Evolutionary conservation across 2,888 invertebrate species (phyloP), one percentile per base, ranked within the genome.

Genomic region (Morinoia aosen): DNA sequence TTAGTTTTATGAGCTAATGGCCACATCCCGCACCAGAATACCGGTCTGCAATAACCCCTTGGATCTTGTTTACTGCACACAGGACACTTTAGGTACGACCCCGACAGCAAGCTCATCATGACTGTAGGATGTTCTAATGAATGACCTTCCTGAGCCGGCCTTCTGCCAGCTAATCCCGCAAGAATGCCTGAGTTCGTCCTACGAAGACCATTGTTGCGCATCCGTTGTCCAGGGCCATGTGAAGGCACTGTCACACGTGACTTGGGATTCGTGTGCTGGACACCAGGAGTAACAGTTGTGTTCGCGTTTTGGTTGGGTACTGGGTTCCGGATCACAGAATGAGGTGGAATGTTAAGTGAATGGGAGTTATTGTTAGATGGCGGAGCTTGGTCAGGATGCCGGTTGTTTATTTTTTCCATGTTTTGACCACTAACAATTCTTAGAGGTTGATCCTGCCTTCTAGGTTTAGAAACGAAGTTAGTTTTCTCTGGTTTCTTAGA

Each of bases 401-500:
- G 16, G 19, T 76, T 33, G 76, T 76, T 76, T 16, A 76, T 33
- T 16, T 76, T 76, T 76, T 76, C 76, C 25, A 76, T 2, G 33
- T 76, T 76, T 76, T 76, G 76, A 76, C 33, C 33, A 76, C 25
- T 16, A 76, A 76, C 33, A 25, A 76, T 76, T 33, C 76, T 76
- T 76, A 1, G 19, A 33, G 76, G 76, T 76, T 76, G 76, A 10
- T 76, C 76, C 8, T 76, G 76, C 33, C 76, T 76, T 25, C 33
- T 33, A 76, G 76, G 25, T 76, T 76, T 76, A 33, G 90, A 48
- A 39, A 90, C 40, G 1, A 90, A 40, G 90, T 90, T 90, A 48
- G 90, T 90, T 90, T 90, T 90, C 40, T 90, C 90, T 90, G 90
- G 90, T 48, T 90, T 90, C 40, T 90, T 90, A 10, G 90, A 40